A percentile compares a stretch with the other conserved stretches of the same genome.
These are phyloP conservation scores for Penaeus vannamei DNA, from an alignment of 1,140 invertebrate genomes.

Conservation along the genomic window DNA sequence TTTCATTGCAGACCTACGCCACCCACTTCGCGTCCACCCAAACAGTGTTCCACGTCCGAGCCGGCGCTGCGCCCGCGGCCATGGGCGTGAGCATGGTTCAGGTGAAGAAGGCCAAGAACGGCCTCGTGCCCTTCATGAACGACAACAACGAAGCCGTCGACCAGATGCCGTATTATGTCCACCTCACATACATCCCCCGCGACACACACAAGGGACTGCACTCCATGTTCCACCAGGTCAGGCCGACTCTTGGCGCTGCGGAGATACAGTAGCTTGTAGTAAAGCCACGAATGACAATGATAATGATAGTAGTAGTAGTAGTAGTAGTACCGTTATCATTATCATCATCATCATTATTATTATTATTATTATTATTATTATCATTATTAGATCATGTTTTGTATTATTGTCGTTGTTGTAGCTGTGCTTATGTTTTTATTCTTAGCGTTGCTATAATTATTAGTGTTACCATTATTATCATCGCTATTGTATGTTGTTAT, in stretches of 20 bases:
- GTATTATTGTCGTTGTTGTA: too few relatives aligned
- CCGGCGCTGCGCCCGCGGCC: not conserved
- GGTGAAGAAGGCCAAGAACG: slow-evolving; percentile 35
- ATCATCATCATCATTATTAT: too few relatives aligned
- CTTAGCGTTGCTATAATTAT: too few relatives aligned
- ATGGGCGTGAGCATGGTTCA: slow-evolving; percentile 31
- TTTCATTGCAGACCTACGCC: not conserved
- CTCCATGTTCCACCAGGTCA: slow-evolving; percentile 40
- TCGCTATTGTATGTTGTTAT: too few relatives aligned
- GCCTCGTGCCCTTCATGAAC: slow-evolving; percentile 13
- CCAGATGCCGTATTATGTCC: slow-evolving; percentile 42
- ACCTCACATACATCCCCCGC: slow-evolving; percentile 42
- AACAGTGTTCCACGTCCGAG: slow-evolving; percentile 31
- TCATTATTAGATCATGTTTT: too few relatives aligned
- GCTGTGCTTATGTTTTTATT: too few relatives aligned
- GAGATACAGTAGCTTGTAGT: not conserved
- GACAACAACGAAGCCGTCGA: slow-evolving; percentile 26
- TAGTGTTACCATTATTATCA: too few relatives aligned
- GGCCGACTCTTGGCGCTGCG: not conserved
- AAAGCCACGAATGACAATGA: not conserved
- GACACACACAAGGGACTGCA: slow-evolving; percentile 40
- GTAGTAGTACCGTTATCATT: too few relatives aligned
- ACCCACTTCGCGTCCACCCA: not conserved
- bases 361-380: too few relatives aligned
- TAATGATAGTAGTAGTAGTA: not conserved